These are phyloP conservation scores for Meda fulgida DNA, from an alignment of 2,797 vertebrate species.

Conservation along the genomic window DNA sequence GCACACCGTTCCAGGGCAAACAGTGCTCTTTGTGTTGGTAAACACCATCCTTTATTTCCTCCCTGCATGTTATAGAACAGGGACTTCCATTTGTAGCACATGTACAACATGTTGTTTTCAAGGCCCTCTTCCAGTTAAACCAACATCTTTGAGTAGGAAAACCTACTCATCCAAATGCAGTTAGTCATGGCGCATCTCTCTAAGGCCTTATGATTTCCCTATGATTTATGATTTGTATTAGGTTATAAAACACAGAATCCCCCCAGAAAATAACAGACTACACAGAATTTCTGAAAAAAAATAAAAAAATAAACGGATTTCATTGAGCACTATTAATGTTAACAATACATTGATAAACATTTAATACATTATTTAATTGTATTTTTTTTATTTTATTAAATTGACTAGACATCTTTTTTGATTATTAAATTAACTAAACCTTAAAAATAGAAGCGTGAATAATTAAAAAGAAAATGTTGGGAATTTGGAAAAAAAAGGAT, in stretches of 20 bases:
- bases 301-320: too few species aligned
- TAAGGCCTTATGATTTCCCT: not conserved
- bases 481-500: not conserved
- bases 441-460: not conserved
- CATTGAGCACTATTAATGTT: not conserved
- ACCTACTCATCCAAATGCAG: not conserved
- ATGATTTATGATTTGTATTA: too few species aligned
- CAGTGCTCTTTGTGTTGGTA: constrained; percentile 63
- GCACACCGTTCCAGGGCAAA: constrained; percentile 62
- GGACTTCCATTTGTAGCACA: not conserved
- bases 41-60: constrained; percentile 55
- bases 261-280: too few species aligned
- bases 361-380: too few species aligned
- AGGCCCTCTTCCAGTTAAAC: not conserved
- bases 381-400: too few species aligned
- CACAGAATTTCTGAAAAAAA: too few species aligned
- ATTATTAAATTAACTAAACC: not conserved
- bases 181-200: not conserved
- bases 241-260: not conserved
- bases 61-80: constrained; percentile 35
- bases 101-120: constrained; percentile 7
- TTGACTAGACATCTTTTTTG: not conserved
- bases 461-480: not conserved
- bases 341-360: too few species aligned
- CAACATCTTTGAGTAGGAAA: not conserved